Evolutionary conservation across 2,113 vertebrate genomes (phyloP), one percentile per base, ranked within the genome.

Genomic region (Hoplias malabaricus): DNA sequence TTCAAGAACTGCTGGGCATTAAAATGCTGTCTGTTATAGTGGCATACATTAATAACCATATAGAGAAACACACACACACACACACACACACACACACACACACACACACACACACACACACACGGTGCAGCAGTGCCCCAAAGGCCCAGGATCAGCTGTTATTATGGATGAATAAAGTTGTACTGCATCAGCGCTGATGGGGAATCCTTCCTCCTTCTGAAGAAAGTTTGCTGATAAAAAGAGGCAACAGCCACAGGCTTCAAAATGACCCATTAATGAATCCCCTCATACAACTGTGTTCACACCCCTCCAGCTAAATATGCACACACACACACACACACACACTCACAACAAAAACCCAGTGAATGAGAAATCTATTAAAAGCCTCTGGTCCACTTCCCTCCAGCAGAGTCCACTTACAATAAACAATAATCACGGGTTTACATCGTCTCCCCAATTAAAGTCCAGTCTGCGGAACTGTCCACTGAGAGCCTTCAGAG

Each of bases 201-300:
- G 77, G 53, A 73, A 57, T 70, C 40, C 57, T 59, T 43, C 59
- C 21, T 54, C 27, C 61, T 11, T 59, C 80, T 21, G 57, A 77
- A 38, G n/a, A 78, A 78, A 73, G 69, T 77, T 77, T 72, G 66
- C 73, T 54, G 75, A 77, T 75, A 81, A 66, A 74, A 74, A 81
- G 73, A 86, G 65, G 77, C 72, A 81, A 84, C 75, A 83, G 81
- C 84, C 80, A 78, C 67, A 76, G 81, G 62, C 86, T 70, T 86
- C 85, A 84, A 80, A 88, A 86, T 87, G 82, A 84, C 83, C 80
- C 78, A 83, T 86, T 89, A 90, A 88, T 88, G 81, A 89, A 86
- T 83, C 75, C 83, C 80, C 83, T 81, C 85, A 75, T 78, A 81
- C 69, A 65, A 69, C 69, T 79, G 80, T 75, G 69, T 83, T n/a